Percentiles rank a stretch among this genome's conserved stretches.
Conservation (phyloP, 2,888 invertebrate genomes). For the Cheilosia variabilis region DNA sequence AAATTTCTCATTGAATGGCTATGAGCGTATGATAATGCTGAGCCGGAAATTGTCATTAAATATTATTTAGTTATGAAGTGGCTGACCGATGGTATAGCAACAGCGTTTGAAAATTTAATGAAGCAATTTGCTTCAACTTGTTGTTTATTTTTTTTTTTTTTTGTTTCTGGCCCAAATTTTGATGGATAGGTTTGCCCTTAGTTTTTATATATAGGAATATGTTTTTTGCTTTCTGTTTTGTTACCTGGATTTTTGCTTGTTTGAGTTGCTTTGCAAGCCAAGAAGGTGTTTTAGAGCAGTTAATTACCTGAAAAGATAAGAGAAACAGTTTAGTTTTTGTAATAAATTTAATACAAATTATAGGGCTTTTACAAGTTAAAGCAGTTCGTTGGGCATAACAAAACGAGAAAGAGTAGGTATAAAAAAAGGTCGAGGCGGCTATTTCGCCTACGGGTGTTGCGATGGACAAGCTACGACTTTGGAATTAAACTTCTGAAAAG, state of each 20-base stretch:
- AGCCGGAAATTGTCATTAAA: slow-evolving; percentile 73
- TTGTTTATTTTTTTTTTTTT: neutral
- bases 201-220: neutral
- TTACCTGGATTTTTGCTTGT: slow-evolving; percentile 49
- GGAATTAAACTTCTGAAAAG: too few relatives aligned
- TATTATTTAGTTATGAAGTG: slow-evolving; percentile 46
- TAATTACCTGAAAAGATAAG: slow-evolving; percentile 72
- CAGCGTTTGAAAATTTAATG: slow-evolving; percentile 39
- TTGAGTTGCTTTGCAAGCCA: slow-evolving; percentile 10
- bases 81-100: slow-evolving; percentile 45
- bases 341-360: slow-evolving; percentile 57
- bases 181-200: slow-evolving; percentile 22
- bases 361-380: slow-evolving; percentile 18
- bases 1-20: slow-evolving; percentile 65
- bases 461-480: too few relatives aligned
- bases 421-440: too few relatives aligned
- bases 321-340: slow-evolving; percentile 48
- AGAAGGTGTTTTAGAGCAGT: slow-evolving; percentile 50
- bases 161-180: slow-evolving; percentile 47
- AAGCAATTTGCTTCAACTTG: slow-evolving; percentile 39
- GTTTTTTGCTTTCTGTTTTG: slow-evolving; percentile 4
- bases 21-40: slow-evolving; percentile 43
- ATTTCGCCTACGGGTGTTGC: too few relatives aligned
- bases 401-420: too few relatives aligned
- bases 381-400: neutral